These are phyloP conservation scores for Sicus ferrugineus DNA, from an alignment of 2,888 invertebrate species.

Conservation along the genomic window DNA sequence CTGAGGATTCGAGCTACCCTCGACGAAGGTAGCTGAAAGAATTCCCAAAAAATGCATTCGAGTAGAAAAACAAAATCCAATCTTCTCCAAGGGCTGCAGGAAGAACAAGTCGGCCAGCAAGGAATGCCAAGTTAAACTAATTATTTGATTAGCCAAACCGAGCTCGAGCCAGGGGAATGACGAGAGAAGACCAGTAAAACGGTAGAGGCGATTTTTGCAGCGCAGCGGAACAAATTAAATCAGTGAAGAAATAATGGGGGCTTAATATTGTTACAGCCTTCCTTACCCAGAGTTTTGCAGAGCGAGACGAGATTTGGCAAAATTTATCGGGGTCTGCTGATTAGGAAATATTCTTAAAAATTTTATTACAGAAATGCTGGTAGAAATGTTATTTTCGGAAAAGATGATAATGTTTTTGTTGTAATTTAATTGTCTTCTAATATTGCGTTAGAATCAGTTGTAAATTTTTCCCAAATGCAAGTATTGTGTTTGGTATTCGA, in stretches of 20 bases:
- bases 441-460: neutral
- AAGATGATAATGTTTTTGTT: neutral
- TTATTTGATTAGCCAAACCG: conserved; percentile 50
- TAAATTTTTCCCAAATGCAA: conserved; percentile 1
- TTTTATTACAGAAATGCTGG: conserved; percentile 12
- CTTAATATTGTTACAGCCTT: conserved; percentile 51
- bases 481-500: neutral
- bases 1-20: conserved; percentile 20
- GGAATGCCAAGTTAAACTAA: conserved; percentile 47
- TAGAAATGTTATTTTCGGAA: neutral
- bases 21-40: conserved; percentile 1
- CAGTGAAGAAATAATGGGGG: conserved; percentile 56
- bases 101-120: conserved; percentile 23
- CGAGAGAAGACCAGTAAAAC: neutral
- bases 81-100: conserved; percentile 38
- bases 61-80: conserved; percentile 46
- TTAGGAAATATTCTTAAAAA: conserved; percentile 12
- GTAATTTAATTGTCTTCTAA: neutral
- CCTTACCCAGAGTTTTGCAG: neutral
- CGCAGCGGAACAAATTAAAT: conserved; percentile 48
- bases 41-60: conserved; percentile 31
- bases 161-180: conserved; percentile 35
- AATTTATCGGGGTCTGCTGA: neutral
- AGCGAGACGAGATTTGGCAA: neutral
- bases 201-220: neutral